These are phyloP conservation scores for Cossypha dichroa DNA, from an alignment of 2,797 vertebrate species.

Conservation along the genomic window DNA sequence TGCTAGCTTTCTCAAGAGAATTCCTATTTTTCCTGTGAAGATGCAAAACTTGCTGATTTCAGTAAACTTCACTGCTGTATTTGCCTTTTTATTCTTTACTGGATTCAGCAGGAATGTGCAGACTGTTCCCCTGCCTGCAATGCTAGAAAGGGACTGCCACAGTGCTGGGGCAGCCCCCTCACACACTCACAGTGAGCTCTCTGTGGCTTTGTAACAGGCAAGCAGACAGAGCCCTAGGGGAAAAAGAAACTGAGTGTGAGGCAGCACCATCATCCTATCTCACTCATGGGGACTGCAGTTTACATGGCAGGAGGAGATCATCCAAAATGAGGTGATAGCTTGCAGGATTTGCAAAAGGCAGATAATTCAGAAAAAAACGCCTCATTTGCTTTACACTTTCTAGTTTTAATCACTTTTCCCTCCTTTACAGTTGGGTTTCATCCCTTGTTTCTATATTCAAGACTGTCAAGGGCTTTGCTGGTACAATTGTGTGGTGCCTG, in stretches of 20 bases:
- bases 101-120: neutral
- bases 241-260: neutral
- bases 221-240: neutral
- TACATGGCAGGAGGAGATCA: neutral
- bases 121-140: neutral
- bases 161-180: neutral
- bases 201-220: neutral
- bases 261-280: fast-evolving
- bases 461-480: neutral
- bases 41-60: neutral
- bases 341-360: neutral
- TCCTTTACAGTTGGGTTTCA: neutral
- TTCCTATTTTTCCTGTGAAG: neutral
- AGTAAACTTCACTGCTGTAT: neutral
- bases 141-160: neutral
- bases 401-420: neutral
- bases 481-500: neutral
- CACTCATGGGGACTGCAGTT: fast-evolving
- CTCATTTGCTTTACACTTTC: neutral
- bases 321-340: neutral
- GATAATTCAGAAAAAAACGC: neutral
- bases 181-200: neutral
- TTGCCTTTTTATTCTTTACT: neutral
- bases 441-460: neutral
- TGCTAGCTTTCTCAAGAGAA: neutral